Evolutionary conservation across 2,797 vertebrate species (phyloP).

Genomic region (Argentina silus): DNA sequence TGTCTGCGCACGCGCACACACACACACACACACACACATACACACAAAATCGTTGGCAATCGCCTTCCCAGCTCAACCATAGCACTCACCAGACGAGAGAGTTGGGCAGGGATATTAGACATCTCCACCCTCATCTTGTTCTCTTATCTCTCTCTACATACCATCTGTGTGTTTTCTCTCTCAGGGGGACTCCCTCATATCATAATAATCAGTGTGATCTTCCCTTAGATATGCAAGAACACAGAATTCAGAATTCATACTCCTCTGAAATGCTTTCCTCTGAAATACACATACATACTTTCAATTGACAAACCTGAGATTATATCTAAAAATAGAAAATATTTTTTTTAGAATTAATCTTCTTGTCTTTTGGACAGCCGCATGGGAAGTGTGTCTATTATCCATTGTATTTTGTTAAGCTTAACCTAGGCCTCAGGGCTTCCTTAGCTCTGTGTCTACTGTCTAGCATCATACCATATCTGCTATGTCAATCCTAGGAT

Average conservation of each 20-base stretch:
- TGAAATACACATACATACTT: too few relatives aligned
- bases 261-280: too few relatives aligned
- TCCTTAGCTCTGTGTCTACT: background rate
- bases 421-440: background rate
- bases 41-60: slow-evolving; percentile 64
- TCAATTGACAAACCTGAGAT: too few relatives aligned
- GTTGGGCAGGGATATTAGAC: too few relatives aligned
- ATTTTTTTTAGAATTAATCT: too few relatives aligned
- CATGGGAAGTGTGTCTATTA: too few relatives aligned
- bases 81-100: slow-evolving; percentile 61
- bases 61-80: slow-evolving; percentile 62
- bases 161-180: slow-evolving; percentile 25
- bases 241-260: background rate
- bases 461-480: background rate
- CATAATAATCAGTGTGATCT: slow-evolving; percentile 22
- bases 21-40: slow-evolving; percentile 2
- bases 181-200: slow-evolving; percentile 36
- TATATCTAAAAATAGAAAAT: too few relatives aligned
- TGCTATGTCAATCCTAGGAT: too few relatives aligned
- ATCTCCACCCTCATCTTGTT: too few relatives aligned
- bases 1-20: slow-evolving; percentile 10
- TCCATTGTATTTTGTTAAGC: background rate
- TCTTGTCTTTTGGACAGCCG: too few relatives aligned
- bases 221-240: slow-evolving; percentile 4
- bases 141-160: slow-evolving; percentile 30